Percentiles rank a stretch among this genome's conserved stretches.
These are phyloP conservation scores for Muscina levida DNA, from an alignment of 2,888 invertebrate species.

Conservation along the genomic window DNA sequence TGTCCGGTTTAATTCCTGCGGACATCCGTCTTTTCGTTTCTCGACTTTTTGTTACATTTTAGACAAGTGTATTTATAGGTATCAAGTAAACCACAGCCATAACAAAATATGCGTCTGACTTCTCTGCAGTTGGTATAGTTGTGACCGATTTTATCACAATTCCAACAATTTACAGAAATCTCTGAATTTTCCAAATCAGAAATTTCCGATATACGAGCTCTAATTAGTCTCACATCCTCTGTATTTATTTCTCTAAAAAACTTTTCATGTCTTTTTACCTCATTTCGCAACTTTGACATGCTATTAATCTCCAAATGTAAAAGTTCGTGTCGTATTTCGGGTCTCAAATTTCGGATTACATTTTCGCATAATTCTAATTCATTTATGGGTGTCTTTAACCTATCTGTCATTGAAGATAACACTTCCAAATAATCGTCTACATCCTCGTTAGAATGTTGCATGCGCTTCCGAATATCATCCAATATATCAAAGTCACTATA, in stretches of 20 bases:
- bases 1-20: too few relatives aligned
- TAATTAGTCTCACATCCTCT: neutral
- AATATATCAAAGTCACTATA: too few relatives aligned
- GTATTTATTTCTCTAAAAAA: slow-evolving; percentile 5
- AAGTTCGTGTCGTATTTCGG: slow-evolving; percentile 5
- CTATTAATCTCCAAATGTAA: neutral
- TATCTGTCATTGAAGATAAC: slow-evolving; percentile 31
- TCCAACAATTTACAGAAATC: slow-evolving; percentile 42
- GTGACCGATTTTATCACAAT: slow-evolving; percentile 41
- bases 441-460: too few relatives aligned
- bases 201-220: neutral
- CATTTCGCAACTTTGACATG: slow-evolving; percentile 15
- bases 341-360: slow-evolving; percentile 33
- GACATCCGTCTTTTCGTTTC: too few relatives aligned
- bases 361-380: slow-evolving; percentile 38
- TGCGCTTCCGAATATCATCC: too few relatives aligned
- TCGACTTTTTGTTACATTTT: too few relatives aligned
- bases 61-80: slow-evolving; percentile 66
- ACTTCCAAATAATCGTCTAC: slow-evolving; percentile 44
- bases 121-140: slow-evolving; percentile 37
- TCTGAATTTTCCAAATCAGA: too few relatives aligned
- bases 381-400: slow-evolving; percentile 10
- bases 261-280: slow-evolving; percentile 32
- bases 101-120: slow-evolving; percentile 41
- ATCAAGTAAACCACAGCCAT: slow-evolving; percentile 60